Evolutionary conservation across 1,140 invertebrate species (phyloP).

Genomic region (Capitella teleta): DNA sequence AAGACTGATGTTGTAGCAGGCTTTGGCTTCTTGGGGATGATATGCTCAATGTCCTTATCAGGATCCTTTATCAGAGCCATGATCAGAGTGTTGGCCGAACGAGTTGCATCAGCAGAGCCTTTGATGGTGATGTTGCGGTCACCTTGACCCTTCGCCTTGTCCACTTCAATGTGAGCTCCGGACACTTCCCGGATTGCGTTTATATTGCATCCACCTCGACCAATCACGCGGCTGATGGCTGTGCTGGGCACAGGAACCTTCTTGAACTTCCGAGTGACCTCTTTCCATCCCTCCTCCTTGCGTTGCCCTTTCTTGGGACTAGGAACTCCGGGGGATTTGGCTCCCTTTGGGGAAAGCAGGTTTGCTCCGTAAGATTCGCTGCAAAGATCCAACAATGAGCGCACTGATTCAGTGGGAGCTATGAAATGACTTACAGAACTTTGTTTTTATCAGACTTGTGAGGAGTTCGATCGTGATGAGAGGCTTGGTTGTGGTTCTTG

Average conservation of each 20-base stretch:
- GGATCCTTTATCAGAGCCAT: conserved; percentile 80
- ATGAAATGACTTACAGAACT: no score
- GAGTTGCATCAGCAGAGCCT: conserved; percentile 78
- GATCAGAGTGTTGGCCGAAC: conserved; percentile 77
- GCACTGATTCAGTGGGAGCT: no score
- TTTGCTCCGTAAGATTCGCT: neutral
- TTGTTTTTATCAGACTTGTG: no score
- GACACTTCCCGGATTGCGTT: conserved; percentile 89
- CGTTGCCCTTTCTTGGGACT: conserved; percentile 62
- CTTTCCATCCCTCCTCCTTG: conserved; percentile 92
- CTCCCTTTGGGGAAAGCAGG: neutral
- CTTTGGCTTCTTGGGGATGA: conserved; percentile 53
- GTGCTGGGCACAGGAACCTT: conserved; percentile 63
- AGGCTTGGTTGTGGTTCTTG: neutral
- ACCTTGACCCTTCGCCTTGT: conserved; percentile 87
- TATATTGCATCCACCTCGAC: conserved; percentile 89
- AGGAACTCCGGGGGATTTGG: conserved; percentile 19
- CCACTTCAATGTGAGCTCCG: conserved; percentile 93
- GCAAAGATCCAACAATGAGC: no score
- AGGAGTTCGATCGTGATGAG: no score
- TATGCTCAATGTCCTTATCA: conserved; percentile 76
- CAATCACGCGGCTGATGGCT: conserved; percentile 90
- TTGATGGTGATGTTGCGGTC: conserved; percentile 90
- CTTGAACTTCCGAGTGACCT: conserved; percentile 65
- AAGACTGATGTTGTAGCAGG: conserved; percentile 7